Percentiles rank a stretch among this genome's conserved stretches.
Evolutionary conservation across 2,888 invertebrate genomes (phyloP).

Genomic region (Phengaris arion): DNA sequence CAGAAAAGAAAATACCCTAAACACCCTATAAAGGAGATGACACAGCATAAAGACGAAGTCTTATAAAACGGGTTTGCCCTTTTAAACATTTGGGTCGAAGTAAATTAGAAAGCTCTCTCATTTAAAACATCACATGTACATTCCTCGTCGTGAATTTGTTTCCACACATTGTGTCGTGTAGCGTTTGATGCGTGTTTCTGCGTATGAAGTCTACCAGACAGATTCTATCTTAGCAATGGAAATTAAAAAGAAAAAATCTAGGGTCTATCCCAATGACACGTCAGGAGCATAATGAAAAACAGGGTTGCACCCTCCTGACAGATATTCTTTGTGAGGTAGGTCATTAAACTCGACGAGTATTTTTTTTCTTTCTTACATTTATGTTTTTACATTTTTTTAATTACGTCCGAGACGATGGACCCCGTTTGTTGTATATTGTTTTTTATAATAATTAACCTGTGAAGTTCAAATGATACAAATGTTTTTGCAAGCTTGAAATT

Average conservation of each 20-base stretch:
- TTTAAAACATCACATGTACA: not conserved
- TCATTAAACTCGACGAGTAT: conserved; percentile 26
- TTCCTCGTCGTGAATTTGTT: not conserved
- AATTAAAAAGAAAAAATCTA: conserved; percentile 32
- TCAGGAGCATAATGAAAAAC: conserved; percentile 30
- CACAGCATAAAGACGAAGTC: not conserved
- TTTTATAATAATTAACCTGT: not conserved
- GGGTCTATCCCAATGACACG: conserved; percentile 30
- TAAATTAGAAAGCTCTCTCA: not conserved
- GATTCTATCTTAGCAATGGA: conserved; percentile 17
- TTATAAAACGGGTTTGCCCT: conserved; percentile 5
- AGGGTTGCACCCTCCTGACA: conserved; percentile 30
- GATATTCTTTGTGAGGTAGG: conserved; percentile 31
- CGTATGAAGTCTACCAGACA: conserved; percentile 5
- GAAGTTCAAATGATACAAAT: not conserved
- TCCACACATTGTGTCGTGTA: not conserved
- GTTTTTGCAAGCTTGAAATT: not conserved
- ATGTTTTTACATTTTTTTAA: conserved; percentile 11
- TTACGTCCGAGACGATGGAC: not conserved
- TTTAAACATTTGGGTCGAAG: conserved; percentile 8
- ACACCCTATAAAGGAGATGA: not conserved
- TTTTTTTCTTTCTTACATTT: conserved; percentile 16
- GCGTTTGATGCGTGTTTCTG: conserved; percentile 5
- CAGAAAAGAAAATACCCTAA: not conserved
- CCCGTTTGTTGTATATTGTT: not conserved